phyloP scores from a whole-genome alignment of 1,140 invertebrate species.

The Leptinotarsa texana region DNA sequence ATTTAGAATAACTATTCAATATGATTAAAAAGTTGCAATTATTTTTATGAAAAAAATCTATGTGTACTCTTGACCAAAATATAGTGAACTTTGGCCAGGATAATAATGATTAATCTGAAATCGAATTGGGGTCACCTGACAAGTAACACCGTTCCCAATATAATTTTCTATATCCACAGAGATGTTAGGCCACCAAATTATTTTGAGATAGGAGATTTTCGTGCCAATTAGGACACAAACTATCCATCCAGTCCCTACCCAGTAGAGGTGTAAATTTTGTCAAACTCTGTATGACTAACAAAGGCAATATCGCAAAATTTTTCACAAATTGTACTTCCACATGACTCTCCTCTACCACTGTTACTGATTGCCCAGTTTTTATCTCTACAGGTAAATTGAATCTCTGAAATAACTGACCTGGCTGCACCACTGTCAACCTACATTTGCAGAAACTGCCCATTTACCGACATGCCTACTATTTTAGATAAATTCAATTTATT shows the following conservation, averaged over 20 bases:
- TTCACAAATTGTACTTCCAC: not conserved
- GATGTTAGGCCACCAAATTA: not conserved
- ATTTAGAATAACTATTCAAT: slow-evolving; percentile 37
- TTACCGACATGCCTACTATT: not conserved
- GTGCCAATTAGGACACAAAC: not conserved
- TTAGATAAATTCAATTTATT: not conserved
- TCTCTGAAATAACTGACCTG: not conserved
- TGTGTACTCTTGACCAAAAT: slow-evolving; percentile 28
- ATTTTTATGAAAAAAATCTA: slow-evolving; percentile 34
- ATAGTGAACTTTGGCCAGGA: too few species aligned
- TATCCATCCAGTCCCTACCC: too few species aligned
- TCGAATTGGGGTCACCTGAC: too few species aligned
- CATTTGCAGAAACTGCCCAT: not conserved
- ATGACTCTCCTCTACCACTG: not conserved
- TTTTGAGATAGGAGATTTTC: not conserved
- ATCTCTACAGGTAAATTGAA: not conserved
- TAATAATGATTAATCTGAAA: too few species aligned
- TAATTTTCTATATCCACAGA: too few species aligned
- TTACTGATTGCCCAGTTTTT: not conserved
- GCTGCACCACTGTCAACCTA: not conserved
- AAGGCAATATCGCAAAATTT: not conserved
- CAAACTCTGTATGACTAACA: not conserved
- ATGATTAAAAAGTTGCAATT: slow-evolving; percentile 23
- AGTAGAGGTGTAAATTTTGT: not conserved
- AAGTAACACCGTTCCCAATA: too few species aligned